Percentiles rank a stretch among this genome's conserved stretches.
Conservation (phyloP, 2,113 vertebrate genomes). For the Ciconia maguari region DNA sequence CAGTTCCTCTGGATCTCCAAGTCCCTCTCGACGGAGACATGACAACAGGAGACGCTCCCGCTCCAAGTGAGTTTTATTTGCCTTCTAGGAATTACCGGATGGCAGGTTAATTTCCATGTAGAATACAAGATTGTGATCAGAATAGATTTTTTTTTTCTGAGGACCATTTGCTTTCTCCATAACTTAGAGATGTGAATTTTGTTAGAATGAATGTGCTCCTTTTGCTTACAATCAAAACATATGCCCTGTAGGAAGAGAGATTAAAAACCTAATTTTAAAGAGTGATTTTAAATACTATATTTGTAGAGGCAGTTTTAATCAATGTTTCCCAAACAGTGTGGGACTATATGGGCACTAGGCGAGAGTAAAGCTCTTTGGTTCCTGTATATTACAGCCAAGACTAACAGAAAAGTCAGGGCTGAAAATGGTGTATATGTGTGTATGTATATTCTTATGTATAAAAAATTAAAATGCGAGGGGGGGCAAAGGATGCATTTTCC, state of each 20-base stretch:
- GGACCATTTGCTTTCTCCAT: not conserved
- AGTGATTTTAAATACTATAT: not conserved
- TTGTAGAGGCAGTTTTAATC: not conserved
- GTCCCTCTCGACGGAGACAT: constrained; percentile 88
- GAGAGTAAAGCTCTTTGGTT: not conserved
- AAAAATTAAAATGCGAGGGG: not conserved
- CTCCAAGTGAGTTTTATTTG: constrained; percentile 81
- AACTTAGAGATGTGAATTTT: not conserved
- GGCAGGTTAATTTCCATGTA: not conserved
- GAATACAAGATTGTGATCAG: not conserved
- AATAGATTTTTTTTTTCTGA: not conserved
- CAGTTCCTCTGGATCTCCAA: constrained; percentile 92
- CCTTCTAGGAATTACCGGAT: not conserved
- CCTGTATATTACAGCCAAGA: not conserved
- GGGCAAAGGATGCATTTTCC: not conserved
- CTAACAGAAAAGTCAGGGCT: not conserved
- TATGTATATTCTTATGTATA: not conserved
- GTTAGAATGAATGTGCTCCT: not conserved
- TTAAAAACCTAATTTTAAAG: not conserved
- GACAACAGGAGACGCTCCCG: constrained; percentile 92
- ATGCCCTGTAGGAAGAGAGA: not conserved
- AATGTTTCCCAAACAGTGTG: not conserved
- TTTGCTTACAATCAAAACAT: not conserved
- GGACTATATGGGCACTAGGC: not conserved
- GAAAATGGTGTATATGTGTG: not conserved